Base-by-base conservation (phyloP, 2,113 vertebrate species). In the Pterocles gutturalis region DNA sequence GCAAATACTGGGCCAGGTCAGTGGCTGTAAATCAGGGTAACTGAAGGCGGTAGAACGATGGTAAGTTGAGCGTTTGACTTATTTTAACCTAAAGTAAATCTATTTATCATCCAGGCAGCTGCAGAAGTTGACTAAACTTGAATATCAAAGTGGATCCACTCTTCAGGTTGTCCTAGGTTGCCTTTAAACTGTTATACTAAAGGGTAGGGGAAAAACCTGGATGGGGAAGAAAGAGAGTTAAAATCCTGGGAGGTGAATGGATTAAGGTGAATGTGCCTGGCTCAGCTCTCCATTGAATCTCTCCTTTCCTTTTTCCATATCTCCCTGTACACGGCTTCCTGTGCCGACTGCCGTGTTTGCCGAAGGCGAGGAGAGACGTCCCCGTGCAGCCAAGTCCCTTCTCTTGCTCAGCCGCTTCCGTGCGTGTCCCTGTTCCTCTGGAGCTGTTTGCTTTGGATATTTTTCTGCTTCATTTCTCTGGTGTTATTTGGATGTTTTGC, bases 371-470 rank as follows among this genome's bases (percentile, higher is more conserved):
- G 29, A 77, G 72, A 9, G 43, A 17, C 2, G 0, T 17, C 45
- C 1, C 29, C 2, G 0, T 12, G 31, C 31, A 33, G 46, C 60
- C 54, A 1, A 3, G 6, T 12, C 76, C 62, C 31, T 22, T 11
- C 31, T 48, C 53, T 13, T 26, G 51, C 66, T 25, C 3, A 2
- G 21, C 73, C 6, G 2, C 48, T 13, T 43, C 45, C 18, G 45
- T 13, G 54, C 34, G 10, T 29, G 20, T 14, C 65, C n/a, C 3
- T 11, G 0, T 24, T 28, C 51, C 34, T n/a, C 76, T 28, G 3
- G 58, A 78, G 46, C 77, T 31, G 3, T 49, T 48, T 29, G 29
- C 46, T 51, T 46, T 45, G 71, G 65, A 58, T 77, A 16, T 36
- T 34, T 49, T 4, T 10, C 58, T 3, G 13, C 48, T 51, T 45